Percentiles rank a stretch among this genome's conserved stretches.
phyloP scores from a whole-genome alignment of 1,140 invertebrate genomes.

The Argopecten irradians region DNA sequence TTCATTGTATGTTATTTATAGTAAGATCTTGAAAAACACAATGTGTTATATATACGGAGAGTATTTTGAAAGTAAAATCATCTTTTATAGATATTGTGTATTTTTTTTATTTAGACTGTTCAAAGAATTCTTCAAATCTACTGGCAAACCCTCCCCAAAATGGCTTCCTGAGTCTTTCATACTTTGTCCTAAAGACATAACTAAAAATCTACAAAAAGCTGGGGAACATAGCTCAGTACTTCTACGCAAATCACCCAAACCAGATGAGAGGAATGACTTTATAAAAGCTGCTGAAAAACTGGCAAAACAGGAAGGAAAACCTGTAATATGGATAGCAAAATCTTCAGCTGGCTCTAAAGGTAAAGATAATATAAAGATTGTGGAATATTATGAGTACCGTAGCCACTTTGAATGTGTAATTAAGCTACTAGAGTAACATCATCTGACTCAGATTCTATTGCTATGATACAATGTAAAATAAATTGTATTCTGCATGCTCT shows the following conservation, averaged over 20 bases:
- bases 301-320: constrained; percentile 40
- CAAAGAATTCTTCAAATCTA: constrained; percentile 58
- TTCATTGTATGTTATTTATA: too few species aligned
- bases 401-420: background rate
- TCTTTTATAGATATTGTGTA: background rate
- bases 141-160: constrained; percentile 47
- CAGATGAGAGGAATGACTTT: constrained; percentile 63
- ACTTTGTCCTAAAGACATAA: constrained; percentile 57
- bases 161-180: constrained; percentile 61
- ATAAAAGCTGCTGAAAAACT: constrained; percentile 36
- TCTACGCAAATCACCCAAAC: constrained; percentile 41
- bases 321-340: constrained; percentile 65
- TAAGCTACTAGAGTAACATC: background rate
- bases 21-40: too few species aligned
- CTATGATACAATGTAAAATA: background rate
- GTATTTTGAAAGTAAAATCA: too few species aligned
- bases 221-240: constrained; percentile 24
- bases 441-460: background rate
- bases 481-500: constrained; percentile 21
- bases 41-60: too few species aligned
- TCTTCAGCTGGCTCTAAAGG: constrained; percentile 65
- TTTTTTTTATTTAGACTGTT: constrained; percentile 55
- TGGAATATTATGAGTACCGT: background rate
- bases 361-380: background rate
- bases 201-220: constrained; percentile 36